phyloP scores from a whole-genome alignment of 1,140 invertebrate species.

The Euura lappo region DNA sequence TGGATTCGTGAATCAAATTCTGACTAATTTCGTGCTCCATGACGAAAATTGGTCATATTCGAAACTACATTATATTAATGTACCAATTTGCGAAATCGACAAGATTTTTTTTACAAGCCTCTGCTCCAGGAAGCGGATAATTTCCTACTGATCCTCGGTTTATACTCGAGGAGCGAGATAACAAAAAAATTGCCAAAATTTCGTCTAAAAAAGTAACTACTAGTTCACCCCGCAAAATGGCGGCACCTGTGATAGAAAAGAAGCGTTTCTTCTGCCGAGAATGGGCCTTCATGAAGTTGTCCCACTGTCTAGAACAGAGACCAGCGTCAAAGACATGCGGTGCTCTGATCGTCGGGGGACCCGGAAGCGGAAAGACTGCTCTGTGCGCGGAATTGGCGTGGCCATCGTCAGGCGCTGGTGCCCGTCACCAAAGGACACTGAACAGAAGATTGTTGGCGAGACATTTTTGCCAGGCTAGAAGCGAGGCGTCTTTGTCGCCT shows the following conservation, averaged over 20 bases:
- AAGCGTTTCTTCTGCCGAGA: conserved; percentile 84
- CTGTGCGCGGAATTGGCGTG: conserved; percentile 84
- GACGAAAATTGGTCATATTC: not conserved
- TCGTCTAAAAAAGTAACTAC: not conserved
- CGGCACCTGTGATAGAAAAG: conserved; percentile 61
- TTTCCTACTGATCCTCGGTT: not conserved
- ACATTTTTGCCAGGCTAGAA: conserved; percentile 78
- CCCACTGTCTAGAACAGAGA: conserved; percentile 85
- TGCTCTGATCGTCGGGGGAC: conserved; percentile 83
- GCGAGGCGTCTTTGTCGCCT: conserved; percentile 70
- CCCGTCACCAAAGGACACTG: conserved; percentile 72
- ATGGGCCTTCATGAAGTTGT: conserved; percentile 95
- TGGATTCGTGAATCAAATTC: not conserved
- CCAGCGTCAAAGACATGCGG: conserved; percentile 80
- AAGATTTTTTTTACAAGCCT: too few relatives aligned
- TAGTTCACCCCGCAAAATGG: conserved; percentile 40
- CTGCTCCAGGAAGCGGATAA: not conserved
- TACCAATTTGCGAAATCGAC: not conserved
- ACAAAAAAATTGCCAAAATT: not conserved
- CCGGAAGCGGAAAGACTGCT: conserved; percentile 87
- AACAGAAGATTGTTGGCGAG: conserved; percentile 80
- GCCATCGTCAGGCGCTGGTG: conserved; percentile 70
- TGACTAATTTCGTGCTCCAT: too few relatives aligned
- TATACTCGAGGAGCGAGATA: too few relatives aligned
- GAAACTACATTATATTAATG: not conserved